phyloP scores from a whole-genome alignment of 2,113 vertebrate genomes.

The Macheiramphus alcinus region DNA sequence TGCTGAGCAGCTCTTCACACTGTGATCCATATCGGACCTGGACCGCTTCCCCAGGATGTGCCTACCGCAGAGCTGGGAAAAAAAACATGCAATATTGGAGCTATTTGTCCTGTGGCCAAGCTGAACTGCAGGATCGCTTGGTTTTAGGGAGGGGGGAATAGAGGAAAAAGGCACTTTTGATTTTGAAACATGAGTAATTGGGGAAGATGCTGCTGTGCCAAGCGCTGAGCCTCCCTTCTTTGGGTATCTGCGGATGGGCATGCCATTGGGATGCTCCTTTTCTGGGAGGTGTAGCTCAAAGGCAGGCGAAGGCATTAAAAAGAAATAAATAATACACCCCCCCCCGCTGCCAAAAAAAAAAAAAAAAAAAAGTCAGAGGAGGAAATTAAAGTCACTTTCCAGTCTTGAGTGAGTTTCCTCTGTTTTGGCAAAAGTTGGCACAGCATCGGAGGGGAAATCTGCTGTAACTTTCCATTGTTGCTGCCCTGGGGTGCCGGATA shows the following conservation, averaged over 20 bases:
- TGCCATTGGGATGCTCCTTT: neutral
- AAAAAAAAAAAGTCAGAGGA: neutral
- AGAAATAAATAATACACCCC: neutral
- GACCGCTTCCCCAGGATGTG: neutral
- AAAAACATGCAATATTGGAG: neutral
- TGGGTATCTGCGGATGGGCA: neutral
- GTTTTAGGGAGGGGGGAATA: neutral
- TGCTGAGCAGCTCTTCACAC: neutral
- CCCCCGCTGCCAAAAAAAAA: neutral
- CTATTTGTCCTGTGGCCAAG: neutral
- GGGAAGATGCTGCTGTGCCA: too few species aligned
- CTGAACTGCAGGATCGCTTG: neutral
- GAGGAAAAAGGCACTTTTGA: neutral
- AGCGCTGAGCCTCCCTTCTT: neutral
- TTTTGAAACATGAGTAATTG: neutral
- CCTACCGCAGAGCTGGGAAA: neutral
- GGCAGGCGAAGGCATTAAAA: neutral
- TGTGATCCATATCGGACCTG: neutral
- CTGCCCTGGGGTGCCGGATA: conserved; percentile 14
- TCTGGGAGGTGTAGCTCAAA: neutral
- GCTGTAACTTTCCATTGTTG: conserved; percentile 44
- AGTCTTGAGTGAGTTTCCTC: conserved; percentile 5
- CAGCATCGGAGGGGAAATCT: neutral
- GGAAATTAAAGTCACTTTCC: conserved; percentile 53
- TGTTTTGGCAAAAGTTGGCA: conserved; percentile 11